Conservation (phyloP, 2,113 vertebrate species). For the Kobus ellipsiprymnus region DNA sequence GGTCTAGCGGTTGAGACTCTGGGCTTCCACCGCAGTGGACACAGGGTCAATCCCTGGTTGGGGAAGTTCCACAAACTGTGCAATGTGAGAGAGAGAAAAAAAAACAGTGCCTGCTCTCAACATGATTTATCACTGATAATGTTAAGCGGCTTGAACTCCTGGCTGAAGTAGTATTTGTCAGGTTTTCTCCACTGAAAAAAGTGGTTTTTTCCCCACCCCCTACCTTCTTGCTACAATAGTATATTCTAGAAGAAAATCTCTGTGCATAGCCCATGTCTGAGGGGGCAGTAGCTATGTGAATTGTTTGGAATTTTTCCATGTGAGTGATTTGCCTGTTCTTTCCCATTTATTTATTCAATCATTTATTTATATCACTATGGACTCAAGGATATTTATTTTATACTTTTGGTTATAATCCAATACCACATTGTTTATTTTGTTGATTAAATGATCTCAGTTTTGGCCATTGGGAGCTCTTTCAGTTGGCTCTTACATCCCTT, state of each 20-base stretch:
- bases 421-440: not conserved
- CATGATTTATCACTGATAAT: not conserved
- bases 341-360: not conserved
- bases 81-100: not conserved
- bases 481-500: not conserved
- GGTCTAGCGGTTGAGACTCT: not conserved
- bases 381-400: constrained; percentile 11
- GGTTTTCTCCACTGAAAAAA: not conserved
- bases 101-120: not conserved
- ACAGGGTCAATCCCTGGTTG: not conserved
- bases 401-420: constrained; percentile 18
- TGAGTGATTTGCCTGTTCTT: not conserved
- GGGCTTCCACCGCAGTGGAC: not conserved
- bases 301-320: not conserved
- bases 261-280: not conserved
- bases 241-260: not conserved
- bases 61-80: not conserved
- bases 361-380: not conserved
- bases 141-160: not conserved
- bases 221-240: not conserved
- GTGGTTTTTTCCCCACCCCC: not conserved
- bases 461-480: not conserved
- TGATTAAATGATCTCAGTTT: not conserved
- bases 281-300: not conserved
- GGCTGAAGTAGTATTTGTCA: not conserved